Evolutionary conservation across 1,140 invertebrate species (phyloP), one percentile per base, ranked within the genome.

Genomic region (Drosophila auraria): DNA sequence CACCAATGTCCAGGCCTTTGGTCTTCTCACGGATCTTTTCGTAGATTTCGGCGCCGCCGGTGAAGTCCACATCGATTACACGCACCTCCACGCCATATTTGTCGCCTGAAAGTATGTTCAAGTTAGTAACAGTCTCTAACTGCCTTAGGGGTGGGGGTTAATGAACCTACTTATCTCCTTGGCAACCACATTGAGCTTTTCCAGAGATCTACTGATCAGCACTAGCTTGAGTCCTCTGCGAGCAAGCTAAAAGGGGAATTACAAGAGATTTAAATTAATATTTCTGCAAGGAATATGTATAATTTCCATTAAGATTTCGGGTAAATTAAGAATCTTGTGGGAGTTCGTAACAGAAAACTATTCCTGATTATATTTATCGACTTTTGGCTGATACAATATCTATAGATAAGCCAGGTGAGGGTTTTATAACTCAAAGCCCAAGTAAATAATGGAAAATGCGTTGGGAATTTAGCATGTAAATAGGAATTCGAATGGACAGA

Each of bases 41-140:
- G 91, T 97, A 99, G 44, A 98, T 96, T 12, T 94, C 93, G 3
- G 95, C 94, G 5, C 93, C 95, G 73, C 95, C 93, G 5, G 96
- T 96, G 92, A 99, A 98, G 93, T 99, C 97, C 20, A 96, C 97
- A 86, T 96, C 96, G 54, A 99, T 95, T 3, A 96, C 94, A 92
- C 96, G 96, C 0, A 97, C 97, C 76, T 97, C 94, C 1, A 99
- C 97, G 57, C 95, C 95, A 93, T 95, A 97, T 36, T 95, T 94
- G 12, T 94, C 94, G 83, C 96, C 97, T 96, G 93, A 56, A 91
- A 91, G 92, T 91, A 91, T 73, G 57, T 81, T 14, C 33, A 40
- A 15, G 42, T 20, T 27, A 9, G 50, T 20, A n/a, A 23, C 9
- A 17, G 40, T 36, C 14, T 0, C 9, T 30, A 33, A 42, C n/a